Base-by-base conservation (phyloP, 2,888 invertebrate genomes). In the Oxytorus armatus region DNA sequence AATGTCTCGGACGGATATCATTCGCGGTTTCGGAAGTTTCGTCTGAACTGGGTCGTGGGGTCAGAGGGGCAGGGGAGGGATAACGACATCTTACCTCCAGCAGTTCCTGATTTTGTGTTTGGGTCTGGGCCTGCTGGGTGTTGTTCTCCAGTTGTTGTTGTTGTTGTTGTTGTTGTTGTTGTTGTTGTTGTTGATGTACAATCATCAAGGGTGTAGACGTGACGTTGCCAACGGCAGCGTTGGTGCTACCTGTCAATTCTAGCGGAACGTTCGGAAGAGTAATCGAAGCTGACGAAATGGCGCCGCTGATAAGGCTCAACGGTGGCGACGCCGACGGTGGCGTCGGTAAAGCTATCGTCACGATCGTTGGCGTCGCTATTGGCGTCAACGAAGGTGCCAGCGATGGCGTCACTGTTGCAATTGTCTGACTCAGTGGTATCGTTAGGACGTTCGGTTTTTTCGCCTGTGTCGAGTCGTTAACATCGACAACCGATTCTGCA, bases 31-130 rank as follows among this genome's bases (percentile, higher is more conserved):
- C 53, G 69, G 74, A 44, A 14, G 5, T 4, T 47, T n/a, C 16
- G n/a, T 42, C 42, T 42, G 10, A n/a, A n/a, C 14, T n/a, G 14
- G n/a, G 14, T 47, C 16, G n/a, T 42, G 42, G 42, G 42, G 11
- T n/a, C 16, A 14, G 16, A 2, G 55, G 55, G 18, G 21, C 11
- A 16, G 14, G 42, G 51, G 57, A 66, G 82, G 65, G 75, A 73
- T 86, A 89, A 88, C 88, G 88, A 86, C 88, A 87, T 90, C 91
- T 92, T 92, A 92, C 92, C 92, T 92, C 92, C 90, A 91, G 91
- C 88, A 91, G 87, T 86, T 92, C 91, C 90, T 92, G 91, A 86
- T 86, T 89, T 88, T 88, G 90, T 86, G 89, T 89, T 87, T 90
- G 91, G 85, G 88, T 89, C 89, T 90, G 90, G 85, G 89, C 89